Conservation (phyloP, 2,888 invertebrate species). For the Lasioglossum leucozonium region DNA sequence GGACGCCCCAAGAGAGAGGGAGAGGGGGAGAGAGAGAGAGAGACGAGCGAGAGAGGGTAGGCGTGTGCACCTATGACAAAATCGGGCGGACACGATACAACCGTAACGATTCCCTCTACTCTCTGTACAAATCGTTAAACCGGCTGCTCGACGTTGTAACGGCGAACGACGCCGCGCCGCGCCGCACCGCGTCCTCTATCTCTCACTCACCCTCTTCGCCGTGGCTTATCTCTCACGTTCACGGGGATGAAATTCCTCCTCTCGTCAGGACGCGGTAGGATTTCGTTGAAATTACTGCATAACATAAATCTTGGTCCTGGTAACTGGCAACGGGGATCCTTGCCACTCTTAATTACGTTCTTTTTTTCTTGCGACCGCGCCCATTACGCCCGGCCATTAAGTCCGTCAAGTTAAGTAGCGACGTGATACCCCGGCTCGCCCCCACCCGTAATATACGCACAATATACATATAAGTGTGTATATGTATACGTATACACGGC, state of each 20-base stretch:
- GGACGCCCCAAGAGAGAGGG: neutral
- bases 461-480: conserved; percentile 38
- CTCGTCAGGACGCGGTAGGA: conserved; percentile 59
- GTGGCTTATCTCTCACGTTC: conserved; percentile 1
- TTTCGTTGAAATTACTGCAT: conserved; percentile 72
- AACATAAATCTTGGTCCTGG: conserved; percentile 74
- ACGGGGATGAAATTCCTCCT: conserved; percentile 49
- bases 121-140: conserved; percentile 39
- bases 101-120: conserved; percentile 22
- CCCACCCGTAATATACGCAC: conserved; percentile 67
- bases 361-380: conserved; percentile 71
- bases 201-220: neutral
- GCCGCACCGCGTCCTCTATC: neutral
- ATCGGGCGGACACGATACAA: neutral
- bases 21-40: neutral
- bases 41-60: neutral
- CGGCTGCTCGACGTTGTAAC: neutral
- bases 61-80: neutral
- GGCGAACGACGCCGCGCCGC: neutral
- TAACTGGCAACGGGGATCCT: conserved; percentile 68
- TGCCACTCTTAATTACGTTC: conserved; percentile 78
- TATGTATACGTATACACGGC: neutral
- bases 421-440: conserved; percentile 73
- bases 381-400: conserved; percentile 80
- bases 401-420: conserved; percentile 80